Base-by-base conservation (phyloP, 2,113 vertebrate genomes). In the Planiliza haematocheilus region DNA sequence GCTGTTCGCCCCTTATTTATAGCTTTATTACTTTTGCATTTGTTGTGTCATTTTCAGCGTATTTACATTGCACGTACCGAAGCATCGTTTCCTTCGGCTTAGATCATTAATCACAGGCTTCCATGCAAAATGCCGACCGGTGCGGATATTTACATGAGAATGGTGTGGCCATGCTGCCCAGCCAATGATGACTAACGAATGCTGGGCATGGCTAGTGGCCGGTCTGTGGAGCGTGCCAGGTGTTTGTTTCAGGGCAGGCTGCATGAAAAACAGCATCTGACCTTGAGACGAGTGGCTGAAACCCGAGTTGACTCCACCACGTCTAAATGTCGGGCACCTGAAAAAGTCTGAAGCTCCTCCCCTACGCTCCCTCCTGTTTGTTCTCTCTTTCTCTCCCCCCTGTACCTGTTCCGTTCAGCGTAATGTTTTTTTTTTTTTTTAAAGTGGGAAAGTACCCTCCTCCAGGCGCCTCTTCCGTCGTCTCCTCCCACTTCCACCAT, bases 191-290 rank as follows among this genome's bases (percentile, higher is more conserved):
- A 88, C 79, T 88, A 89, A 89, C 85, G 83, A 90, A 89, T 64
- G 68, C 78, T 41, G 71, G 78, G 75, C 51, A 78, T 24, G 83
- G 72, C 74, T 56, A 67, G 69, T 77, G 79, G 70, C 61, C 74
- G 57, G 67, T 73, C 69, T 46, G 34, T 38, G 50, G 72, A 87
- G 71, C 61, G 11, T 70, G 80, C 77, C 86, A 88, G 85, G 90
- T 88, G 90, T 85, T 85, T 79, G 72, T 86, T 72, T 62, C 84
- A 63, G 76, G 42, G 51, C 60, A 51, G 65, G 55, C 70, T 64
- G 77, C 86, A 84, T 86, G 83, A 91, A 91, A 89, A 90, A 82
- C 78, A 90, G 66, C 38, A 20, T 50, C 71, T 89, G 82, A 90
- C 89, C 91, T 83, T 80, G 74, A 79, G 77, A 78, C 36, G 65